Percentiles rank a stretch among this genome's conserved stretches.
These are phyloP conservation scores for Xenopus borealis DNA, from an alignment of 2,113 vertebrate genomes.

Conservation along the genomic window DNA sequence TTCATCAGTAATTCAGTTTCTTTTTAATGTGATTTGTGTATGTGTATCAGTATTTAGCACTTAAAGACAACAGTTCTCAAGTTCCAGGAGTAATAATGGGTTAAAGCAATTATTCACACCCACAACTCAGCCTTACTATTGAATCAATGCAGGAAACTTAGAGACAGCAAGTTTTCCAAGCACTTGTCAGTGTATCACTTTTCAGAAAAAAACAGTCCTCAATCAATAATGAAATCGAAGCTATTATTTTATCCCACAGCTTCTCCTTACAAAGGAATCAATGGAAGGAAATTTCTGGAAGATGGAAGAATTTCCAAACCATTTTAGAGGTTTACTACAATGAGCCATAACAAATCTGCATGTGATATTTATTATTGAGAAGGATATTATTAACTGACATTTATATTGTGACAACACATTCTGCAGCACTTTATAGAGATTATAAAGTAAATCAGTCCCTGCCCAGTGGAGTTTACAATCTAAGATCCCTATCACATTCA, in stretches of 20 bases:
- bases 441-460: no score
- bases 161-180: neutral
- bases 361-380: no score
- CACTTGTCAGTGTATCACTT: neutral
- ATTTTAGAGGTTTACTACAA: neutral
- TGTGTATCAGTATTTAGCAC: neutral
- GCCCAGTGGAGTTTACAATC: no score
- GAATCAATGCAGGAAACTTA: neutral
- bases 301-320: neutral
- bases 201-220: neutral
- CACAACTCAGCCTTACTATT: neutral
- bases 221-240: conserved; percentile 1
- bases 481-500: no score
- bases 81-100: neutral
- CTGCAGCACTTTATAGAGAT: no score
- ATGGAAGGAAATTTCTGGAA: neutral
- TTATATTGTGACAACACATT: no score
- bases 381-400: no score
- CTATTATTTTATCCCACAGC: conserved; percentile 1
- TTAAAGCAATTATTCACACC: neutral
- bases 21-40: no score
- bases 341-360: neutral
- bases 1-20: no score
- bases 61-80: neutral
- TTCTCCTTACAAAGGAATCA: neutral